Conservation (phyloP, 2,888 invertebrate genomes). For the Eupelmus urozonus region DNA sequence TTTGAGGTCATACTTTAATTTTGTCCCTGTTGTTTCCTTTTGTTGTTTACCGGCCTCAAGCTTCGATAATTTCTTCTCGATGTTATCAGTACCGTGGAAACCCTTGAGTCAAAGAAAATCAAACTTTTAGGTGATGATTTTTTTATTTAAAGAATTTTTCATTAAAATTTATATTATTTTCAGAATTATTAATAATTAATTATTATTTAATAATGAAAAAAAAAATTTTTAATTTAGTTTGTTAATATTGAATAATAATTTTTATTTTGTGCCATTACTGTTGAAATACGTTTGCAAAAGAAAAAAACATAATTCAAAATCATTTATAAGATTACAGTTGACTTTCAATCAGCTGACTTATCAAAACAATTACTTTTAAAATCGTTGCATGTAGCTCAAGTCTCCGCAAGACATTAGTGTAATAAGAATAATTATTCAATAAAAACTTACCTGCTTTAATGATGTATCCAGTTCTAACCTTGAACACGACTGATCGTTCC, state of each 20-base stretch:
- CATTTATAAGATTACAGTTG: too few species aligned
- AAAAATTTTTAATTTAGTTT: background rate
- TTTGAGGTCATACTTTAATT: conserved; percentile 70
- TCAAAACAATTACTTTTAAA: too few species aligned
- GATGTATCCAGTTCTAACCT: conserved; percentile 60
- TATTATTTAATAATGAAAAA: background rate
- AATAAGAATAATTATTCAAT: conserved; percentile 11
- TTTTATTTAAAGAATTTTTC: too few species aligned
- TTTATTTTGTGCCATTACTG: background rate
- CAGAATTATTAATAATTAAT: background rate
- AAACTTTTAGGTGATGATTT: too few species aligned
- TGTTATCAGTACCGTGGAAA: conserved; percentile 30
- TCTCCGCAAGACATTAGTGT: too few species aligned
- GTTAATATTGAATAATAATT: conserved; percentile 6
- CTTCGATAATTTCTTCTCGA: conserved; percentile 52
- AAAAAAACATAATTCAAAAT: too few species aligned
- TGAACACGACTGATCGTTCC: conserved; percentile 60
- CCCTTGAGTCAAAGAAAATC: conserved; percentile 25
- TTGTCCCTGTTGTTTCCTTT: conserved; percentile 56
- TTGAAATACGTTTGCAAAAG: too few species aligned
- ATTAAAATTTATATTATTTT: too few species aligned
- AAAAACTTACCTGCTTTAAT: conserved; percentile 52
- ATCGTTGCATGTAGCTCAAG: too few species aligned
- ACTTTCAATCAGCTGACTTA: too few species aligned
- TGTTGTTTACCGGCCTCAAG: conserved; percentile 45